Evolutionary conservation across 2,888 invertebrate species (phyloP).

Genomic region (Orthosia gracilis): DNA sequence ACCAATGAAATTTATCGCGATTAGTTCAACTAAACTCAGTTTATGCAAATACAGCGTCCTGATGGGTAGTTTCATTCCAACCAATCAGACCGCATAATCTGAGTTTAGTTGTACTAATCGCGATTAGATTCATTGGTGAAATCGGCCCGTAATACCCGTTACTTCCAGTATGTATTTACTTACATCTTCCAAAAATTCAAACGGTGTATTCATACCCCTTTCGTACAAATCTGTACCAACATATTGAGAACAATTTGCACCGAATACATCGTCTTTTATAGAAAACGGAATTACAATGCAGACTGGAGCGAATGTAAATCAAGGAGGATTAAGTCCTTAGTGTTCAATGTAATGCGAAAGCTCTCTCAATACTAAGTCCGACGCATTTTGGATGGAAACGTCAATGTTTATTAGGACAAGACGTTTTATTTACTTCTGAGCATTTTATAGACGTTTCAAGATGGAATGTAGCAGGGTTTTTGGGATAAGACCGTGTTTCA

Average conservation of each 20-base stretch:
- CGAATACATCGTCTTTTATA: conserved; percentile 54
- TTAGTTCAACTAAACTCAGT: too few relatives aligned
- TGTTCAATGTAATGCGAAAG: conserved; percentile 44
- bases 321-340: conserved; percentile 35
- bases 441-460: not conserved
- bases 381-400: conserved; percentile 28
- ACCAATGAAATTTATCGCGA: too few relatives aligned
- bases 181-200: not conserved
- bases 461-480: not conserved
- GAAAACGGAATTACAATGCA: conserved; percentile 43
- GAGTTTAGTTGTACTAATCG: too few relatives aligned
- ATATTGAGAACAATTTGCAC: conserved; percentile 44
- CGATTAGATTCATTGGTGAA: too few relatives aligned
- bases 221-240: conserved; percentile 29
- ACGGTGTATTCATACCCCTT: conserved; percentile 6
- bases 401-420: conserved; percentile 23
- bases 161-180: not conserved
- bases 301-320: conserved; percentile 55
- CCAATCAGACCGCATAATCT: too few relatives aligned
- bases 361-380: conserved; percentile 24
- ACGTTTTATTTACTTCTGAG: conserved; percentile 14
- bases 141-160: too few relatives aligned
- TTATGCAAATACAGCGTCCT: too few relatives aligned
- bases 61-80: too few relatives aligned
- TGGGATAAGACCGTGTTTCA: not conserved